Conservation (phyloP, 2,797 vertebrate species). For the Myiotriccus ornatus region DNA sequence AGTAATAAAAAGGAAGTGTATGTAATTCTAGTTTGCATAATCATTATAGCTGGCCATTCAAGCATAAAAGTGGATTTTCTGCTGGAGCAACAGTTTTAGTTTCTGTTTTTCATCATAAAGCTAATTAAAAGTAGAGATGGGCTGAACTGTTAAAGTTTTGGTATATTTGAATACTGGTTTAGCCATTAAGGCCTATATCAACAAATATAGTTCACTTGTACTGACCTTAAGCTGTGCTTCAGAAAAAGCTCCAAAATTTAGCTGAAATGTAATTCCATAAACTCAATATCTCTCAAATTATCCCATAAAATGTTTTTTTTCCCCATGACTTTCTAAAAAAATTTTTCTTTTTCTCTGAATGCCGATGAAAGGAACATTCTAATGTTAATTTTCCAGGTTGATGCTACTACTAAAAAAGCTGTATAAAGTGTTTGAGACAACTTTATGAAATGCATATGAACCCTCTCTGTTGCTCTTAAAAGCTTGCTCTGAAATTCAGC, state of each 20-base stretch:
- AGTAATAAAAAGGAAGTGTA: constrained; percentile 30
- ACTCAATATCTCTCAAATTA: neutral
- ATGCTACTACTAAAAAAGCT: neutral
- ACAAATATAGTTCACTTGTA: neutral
- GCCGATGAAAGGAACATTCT: neutral
- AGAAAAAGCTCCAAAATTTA: neutral
- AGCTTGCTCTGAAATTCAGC: neutral
- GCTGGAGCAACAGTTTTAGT: constrained; percentile 44
- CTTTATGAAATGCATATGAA: neutral
- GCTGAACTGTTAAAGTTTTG: neutral
- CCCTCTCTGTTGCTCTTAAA: neutral
- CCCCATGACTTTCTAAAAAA: neutral
- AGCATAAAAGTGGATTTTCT: constrained; percentile 66
- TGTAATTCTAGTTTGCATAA: constrained; percentile 47
- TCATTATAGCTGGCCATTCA: constrained; percentile 50
- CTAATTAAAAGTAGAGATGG: constrained; percentile 57
- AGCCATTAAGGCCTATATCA: neutral
- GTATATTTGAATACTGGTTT: neutral
- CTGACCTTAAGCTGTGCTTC: neutral
- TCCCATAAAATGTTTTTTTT: neutral
- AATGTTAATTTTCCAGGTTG: neutral
- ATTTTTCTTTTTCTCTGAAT: neutral
- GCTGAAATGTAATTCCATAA: neutral
- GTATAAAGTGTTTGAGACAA: neutral
- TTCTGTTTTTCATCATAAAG: constrained; percentile 62